phyloP scores from a whole-genome alignment of 1,140 invertebrate species.

The Drosophila kohkoa region DNA sequence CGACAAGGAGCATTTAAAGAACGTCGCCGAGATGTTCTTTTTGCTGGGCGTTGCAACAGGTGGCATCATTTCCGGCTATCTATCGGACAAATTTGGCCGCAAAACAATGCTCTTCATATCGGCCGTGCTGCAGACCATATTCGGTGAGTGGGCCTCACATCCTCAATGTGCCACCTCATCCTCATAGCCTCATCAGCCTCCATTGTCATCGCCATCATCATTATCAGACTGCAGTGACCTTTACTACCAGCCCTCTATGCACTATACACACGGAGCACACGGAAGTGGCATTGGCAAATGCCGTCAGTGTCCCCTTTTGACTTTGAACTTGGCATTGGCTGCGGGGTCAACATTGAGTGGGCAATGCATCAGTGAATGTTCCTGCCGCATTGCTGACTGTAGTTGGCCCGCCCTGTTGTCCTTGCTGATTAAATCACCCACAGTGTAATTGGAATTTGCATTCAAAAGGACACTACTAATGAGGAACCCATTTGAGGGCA shows the following conservation, averaged over 20 bases:
- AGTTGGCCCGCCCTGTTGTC: slow-evolving; percentile 54
- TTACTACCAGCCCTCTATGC: slow-evolving; percentile 30
- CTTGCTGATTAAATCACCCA: slow-evolving; percentile 78
- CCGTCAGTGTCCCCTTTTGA: slow-evolving; percentile 57
- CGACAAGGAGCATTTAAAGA: slow-evolving; percentile 87
- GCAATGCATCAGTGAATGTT: slow-evolving; percentile 35
- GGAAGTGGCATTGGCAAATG: slow-evolving; percentile 66
- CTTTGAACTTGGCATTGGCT: slow-evolving; percentile 52
- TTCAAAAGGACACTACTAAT: slow-evolving; percentile 74
- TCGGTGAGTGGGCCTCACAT: slow-evolving; percentile 84
- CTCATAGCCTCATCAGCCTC: neutral
- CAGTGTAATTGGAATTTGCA: slow-evolving; percentile 78
- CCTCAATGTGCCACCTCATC: neutral
- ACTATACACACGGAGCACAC: slow-evolving; percentile 23
- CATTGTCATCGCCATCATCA: slow-evolving; percentile 20
- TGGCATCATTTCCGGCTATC: slow-evolving; percentile 89
- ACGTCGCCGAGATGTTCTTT: slow-evolving; percentile 89
- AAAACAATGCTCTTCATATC: slow-evolving; percentile 90
- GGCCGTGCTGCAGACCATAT: slow-evolving; percentile 88
- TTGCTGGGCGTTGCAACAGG: slow-evolving; percentile 89
- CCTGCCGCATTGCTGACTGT: slow-evolving; percentile 32
- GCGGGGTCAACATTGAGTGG: slow-evolving; percentile 40
- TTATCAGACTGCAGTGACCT: slow-evolving; percentile 40
- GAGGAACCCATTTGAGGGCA: slow-evolving; percentile 18
- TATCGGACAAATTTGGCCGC: slow-evolving; percentile 91